Base-by-base conservation (phyloP, 2,888 invertebrate genomes). In the Dione vanillae region DNA sequence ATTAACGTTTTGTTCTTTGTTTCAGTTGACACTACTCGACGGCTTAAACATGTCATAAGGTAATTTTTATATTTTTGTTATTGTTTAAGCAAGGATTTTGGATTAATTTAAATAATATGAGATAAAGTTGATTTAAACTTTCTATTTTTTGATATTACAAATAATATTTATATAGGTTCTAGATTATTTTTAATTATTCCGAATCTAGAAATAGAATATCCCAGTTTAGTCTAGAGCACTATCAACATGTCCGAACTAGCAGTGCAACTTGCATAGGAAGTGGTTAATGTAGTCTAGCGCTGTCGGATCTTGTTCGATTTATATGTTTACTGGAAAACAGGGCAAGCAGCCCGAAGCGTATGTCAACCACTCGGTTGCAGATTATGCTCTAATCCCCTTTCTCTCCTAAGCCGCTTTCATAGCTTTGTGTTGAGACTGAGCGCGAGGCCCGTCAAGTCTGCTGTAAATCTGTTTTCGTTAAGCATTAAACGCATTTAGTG, bases 381-480 rank as follows among this genome's bases (percentile, higher is more conserved):
- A 92, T 92, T 91, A 92, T 87, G 79, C 83, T 80, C 81, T 91
- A 91, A 92, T 90, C 91, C 91, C 89, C 87, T 86, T 89, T 90
- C 89, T 87, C 88, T 86, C 80, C 82, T 91, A 88, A 92, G 91
- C 91, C 85, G 88, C 89, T 91, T 91, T 89, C 89, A 88, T 90
- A 87, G 90, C 88, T 89, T 90, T 88, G 89, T 87, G 85, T 85
- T 83, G 85, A 86, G 86, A 86, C 85, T 83, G 85, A 85, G 82
- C 83, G 80, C 81, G 86, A 88, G 85, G 86, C 87, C 88, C 83
- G 85, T 90, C 91, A 91, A 91, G 86, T 88, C 86, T 80, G 84
- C 78, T 81, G 84, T 80, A 86, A 90, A 89, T 91, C 89, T 89
- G 86, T 88, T 87, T 86, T 82, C 81, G 82, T 81, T 70, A 61